Conservation (phyloP, 2,113 vertebrate species). For the Cyanoramphus novaezelandiae region DNA sequence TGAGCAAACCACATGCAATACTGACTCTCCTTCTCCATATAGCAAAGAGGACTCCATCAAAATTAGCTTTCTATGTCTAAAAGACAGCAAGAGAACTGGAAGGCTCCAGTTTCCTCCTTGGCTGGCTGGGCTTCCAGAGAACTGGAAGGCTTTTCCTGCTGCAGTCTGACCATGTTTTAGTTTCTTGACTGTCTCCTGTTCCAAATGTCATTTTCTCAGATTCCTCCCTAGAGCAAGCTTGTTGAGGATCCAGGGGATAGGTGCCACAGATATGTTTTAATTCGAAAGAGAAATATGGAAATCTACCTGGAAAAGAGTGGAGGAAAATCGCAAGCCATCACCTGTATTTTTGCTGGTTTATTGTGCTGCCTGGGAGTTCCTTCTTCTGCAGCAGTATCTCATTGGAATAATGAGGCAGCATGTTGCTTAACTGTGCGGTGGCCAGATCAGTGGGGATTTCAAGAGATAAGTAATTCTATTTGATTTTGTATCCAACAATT, state of each 20-base stretch:
- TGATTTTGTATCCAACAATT: conserved; percentile 42
- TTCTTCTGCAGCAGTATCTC: not conserved
- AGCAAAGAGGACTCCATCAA: not conserved
- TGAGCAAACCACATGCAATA: not conserved
- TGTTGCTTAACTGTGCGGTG: not conserved
- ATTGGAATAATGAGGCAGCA: conserved; percentile 26
- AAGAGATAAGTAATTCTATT: conserved; percentile 59
- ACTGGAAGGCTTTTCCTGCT: not conserved
- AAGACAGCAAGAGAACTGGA: not conserved
- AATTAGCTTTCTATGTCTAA: not conserved
- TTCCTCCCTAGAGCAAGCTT: not conserved
- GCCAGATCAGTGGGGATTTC: conserved; percentile 57
- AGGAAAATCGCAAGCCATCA: not conserved
- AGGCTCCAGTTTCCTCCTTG: not conserved
- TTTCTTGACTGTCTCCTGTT: not conserved
- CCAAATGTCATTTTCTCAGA: not conserved
- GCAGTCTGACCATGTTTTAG: not conserved
- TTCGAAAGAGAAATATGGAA: not conserved
- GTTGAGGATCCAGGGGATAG: not conserved
- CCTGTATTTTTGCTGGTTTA: not conserved
- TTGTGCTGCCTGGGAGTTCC: not conserved
- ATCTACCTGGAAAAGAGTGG: not conserved
- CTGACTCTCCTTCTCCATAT: not conserved
- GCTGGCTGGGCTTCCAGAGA: not conserved
- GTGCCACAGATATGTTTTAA: not conserved